These are phyloP conservation scores for Recurvirostra avosetta DNA, from an alignment of 2,113 vertebrate genomes.

Conservation along the genomic window DNA sequence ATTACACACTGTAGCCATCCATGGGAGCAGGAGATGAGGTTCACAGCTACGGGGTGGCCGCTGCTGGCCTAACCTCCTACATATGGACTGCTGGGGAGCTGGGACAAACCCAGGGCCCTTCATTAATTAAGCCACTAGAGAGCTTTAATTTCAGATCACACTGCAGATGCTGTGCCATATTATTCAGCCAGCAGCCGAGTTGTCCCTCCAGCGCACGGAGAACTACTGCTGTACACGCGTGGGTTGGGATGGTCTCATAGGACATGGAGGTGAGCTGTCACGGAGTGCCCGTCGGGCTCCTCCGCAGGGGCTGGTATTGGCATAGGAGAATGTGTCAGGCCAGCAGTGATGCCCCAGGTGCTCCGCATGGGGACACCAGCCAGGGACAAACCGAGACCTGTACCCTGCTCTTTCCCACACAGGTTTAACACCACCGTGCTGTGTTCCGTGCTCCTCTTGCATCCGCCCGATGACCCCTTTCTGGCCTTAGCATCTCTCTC, in stretches of 20 bases:
- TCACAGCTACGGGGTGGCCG: accelerated
- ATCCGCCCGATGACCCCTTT: not conserved
- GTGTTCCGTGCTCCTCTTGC: not conserved
- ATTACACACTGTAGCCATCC: no score
- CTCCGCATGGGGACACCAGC: not conserved
- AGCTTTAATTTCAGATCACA: not conserved
- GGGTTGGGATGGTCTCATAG: no score
- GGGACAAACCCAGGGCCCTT: not conserved
- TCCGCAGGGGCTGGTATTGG: accelerated
- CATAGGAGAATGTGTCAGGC: not conserved
- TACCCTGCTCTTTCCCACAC: not conserved
- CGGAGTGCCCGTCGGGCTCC: not conserved
- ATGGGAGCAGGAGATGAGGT: accelerated
- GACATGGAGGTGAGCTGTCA: accelerated
- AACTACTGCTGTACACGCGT: accelerated
- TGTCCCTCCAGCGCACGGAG: not conserved
- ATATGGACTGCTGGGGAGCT: accelerated
- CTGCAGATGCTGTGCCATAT: not conserved
- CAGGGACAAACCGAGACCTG: not conserved
- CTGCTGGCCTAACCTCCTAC: not conserved
- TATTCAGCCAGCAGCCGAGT: not conserved
- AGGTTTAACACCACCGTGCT: not conserved
- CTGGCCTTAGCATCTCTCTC: not conserved
- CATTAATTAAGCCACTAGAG: not conserved
- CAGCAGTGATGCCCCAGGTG: not conserved